Evolutionary conservation across 2,113 vertebrate genomes (phyloP).

Genomic region (Apistogramma diplotaenia): DNA sequence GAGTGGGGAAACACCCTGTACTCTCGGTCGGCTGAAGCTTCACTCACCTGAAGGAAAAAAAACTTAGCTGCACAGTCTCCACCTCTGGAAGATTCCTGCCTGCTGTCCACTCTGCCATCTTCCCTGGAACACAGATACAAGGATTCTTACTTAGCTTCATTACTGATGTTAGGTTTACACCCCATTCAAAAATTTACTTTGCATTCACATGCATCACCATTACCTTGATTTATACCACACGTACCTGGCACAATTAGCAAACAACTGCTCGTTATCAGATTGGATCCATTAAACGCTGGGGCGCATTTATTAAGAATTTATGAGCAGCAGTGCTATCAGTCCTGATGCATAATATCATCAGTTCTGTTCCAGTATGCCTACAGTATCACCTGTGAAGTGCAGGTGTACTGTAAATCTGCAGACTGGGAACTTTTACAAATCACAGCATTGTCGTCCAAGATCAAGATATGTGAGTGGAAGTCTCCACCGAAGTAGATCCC

Average conservation of each 20-base stretch:
- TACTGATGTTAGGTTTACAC: too few relatives aligned
- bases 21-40: too few relatives aligned
- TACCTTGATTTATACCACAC: neutral
- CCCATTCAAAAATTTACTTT: too few relatives aligned
- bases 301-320: neutral
- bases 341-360: neutral
- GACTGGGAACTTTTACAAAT: neutral
- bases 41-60: too few relatives aligned
- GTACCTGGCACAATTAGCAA: neutral
- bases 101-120: neutral
- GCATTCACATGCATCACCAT: too few relatives aligned
- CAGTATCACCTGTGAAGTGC: accelerated
- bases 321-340: neutral
- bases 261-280: neutral
- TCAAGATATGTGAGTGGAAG: neutral
- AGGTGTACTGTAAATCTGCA: neutral
- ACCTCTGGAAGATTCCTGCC: neutral
- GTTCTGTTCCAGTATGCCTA: neutral
- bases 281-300: neutral
- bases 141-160: neutral
- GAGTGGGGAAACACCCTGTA: too few relatives aligned
- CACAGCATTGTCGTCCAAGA: neutral
- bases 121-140: neutral
- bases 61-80: neutral
- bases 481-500: neutral